Base-by-base conservation (phyloP, 92 coral and sea anemone genomes). In the Pocillopora meandrina region DNA sequence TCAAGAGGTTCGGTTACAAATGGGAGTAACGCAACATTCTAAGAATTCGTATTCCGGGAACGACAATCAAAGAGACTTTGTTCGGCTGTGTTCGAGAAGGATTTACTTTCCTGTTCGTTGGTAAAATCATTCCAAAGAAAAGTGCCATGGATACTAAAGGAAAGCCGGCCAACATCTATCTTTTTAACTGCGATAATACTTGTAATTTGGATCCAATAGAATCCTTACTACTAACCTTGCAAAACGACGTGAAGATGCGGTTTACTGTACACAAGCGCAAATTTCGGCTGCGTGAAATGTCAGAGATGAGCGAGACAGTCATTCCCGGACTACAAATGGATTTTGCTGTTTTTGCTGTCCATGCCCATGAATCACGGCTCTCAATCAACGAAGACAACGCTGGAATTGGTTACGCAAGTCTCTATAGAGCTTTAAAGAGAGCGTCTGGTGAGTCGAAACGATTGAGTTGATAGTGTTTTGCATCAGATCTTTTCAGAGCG, bases 171-270 rank as follows among this genome's bases (percentile, higher is more conserved):
- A 76, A 49, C 9, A 80, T 93, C 78, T 90, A 89, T 62, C 79
- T 93, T 31, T 93, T 93, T 85, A 93, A 93, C 86, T 93, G 97
- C 65, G 97, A 93, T 82, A 72, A 61, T 12, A 93, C 95, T 33
- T 93, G 70, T 78, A 70, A 61, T 31, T 74, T 93, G 26, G 87
- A 89, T 18, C 31, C 73, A 15, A 88, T 93, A 23, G 88, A 82
- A 59, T 60, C 73, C 5, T 89, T 91, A 1, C 59, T 93, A 35
- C 76, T 82, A 17, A 79, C 81, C 13, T 64, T 81, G 88, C 55
- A 65, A 18, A 84, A 77, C 18, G 69, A 84, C 59, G 21, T 6
- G 31, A 73, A 74, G 63, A 19, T 75, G 5, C 21, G 19, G 79
- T 26, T 84, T 35, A 3, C 65, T 9, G 87, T 88, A 36, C 86